Evolutionary conservation across 2,113 vertebrate genomes (phyloP).

Genomic region (Gavia stellata): DNA sequence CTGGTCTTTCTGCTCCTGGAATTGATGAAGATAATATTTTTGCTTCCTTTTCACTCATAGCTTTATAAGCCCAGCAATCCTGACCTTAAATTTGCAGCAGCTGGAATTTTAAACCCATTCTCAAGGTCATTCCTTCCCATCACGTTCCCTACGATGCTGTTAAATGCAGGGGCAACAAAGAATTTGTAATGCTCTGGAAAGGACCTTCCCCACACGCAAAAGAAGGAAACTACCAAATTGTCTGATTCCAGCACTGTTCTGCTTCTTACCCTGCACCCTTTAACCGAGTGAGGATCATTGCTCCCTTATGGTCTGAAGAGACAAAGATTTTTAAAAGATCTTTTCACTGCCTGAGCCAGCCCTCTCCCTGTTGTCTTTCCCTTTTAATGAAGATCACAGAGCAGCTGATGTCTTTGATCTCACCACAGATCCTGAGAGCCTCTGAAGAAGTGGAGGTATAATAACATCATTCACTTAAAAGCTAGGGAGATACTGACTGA

Average conservation of each 20-base stretch:
- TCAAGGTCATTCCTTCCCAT: not conserved
- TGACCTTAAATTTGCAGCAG: not conserved
- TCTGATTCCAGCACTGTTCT: not conserved
- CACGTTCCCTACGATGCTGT: not conserved
- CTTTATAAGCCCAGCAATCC: not conserved
- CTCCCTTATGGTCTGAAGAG: not conserved
- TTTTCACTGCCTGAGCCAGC: not conserved
- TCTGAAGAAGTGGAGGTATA: not conserved
- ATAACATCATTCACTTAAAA: conserved; percentile 9
- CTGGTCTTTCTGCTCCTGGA: not conserved
- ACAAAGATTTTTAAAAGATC: not conserved
- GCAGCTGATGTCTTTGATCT: conserved; percentile 2
- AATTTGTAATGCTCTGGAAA: not conserved
- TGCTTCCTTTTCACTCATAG: not conserved
- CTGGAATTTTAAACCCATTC: not conserved
- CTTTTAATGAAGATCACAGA: conserved; percentile 24
- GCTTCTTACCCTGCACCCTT: not conserved
- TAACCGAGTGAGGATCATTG: not conserved
- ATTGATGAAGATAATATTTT: not conserved
- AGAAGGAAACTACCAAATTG: not conserved
- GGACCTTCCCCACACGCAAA: not conserved
- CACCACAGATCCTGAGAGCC: not conserved
- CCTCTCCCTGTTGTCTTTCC: not conserved
- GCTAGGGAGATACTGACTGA: not conserved
- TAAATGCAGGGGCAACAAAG: not conserved